Conservation (phyloP, 2,888 invertebrate genomes). For the Sinodicranocentrus sp. region DNA sequence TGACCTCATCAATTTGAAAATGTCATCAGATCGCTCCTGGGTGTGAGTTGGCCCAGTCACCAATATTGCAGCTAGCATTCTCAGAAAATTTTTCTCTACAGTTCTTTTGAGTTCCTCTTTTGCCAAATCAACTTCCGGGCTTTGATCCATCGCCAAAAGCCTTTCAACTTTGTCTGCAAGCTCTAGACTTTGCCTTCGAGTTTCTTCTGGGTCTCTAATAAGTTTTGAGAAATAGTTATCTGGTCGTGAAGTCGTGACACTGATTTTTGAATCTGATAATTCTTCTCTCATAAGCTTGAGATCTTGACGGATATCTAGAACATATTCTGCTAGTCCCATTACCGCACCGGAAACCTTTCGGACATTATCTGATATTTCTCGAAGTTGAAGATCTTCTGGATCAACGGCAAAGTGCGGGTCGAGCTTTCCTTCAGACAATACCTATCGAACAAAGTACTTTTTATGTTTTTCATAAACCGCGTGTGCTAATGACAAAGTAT, state of each 20-base stretch:
- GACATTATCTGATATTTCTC: conserved; percentile 70
- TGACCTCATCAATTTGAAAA: conserved; percentile 73
- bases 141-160: conserved; percentile 69
- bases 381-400: conserved; percentile 59
- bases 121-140: conserved; percentile 69
- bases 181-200: conserved; percentile 51
- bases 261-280: conserved; percentile 11
- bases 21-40: conserved; percentile 71
- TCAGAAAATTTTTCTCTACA: conserved; percentile 74
- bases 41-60: conserved; percentile 73
- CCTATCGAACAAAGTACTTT: too few species aligned
- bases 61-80: conserved; percentile 73
- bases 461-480: too few species aligned
- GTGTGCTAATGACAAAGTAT: too few species aligned
- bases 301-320: conserved; percentile 68
- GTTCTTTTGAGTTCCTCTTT: conserved; percentile 70
- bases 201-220: conserved; percentile 37
- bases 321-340: conserved; percentile 74
- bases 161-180: conserved; percentile 73
- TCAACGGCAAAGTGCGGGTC: conserved; percentile 67
- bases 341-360: conserved; percentile 67
- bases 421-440: too few species aligned
- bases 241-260: conserved; percentile 2
- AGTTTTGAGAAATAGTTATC: conserved; percentile 21
- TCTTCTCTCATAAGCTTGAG: conserved; percentile 50